These are phyloP conservation scores for Malurus alboscapulatus DNA, from an alignment of 2,113 vertebrate species.

Conservation along the genomic window DNA sequence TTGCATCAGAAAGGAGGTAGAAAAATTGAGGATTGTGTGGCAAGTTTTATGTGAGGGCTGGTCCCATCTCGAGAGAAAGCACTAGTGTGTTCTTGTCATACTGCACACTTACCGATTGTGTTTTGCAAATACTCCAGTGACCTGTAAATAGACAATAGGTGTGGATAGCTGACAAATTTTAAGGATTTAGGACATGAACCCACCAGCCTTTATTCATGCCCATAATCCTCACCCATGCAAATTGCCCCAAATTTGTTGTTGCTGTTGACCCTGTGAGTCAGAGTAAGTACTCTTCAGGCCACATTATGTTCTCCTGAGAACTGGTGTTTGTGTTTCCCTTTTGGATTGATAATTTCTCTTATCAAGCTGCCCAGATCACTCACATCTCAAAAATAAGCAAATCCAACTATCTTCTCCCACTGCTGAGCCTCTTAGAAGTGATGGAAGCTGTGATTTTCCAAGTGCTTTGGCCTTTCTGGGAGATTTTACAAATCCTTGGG, in stretches of 20 bases:
- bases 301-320: not conserved
- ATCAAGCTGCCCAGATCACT: not conserved
- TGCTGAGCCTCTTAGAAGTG: not conserved
- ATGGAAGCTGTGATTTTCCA: not conserved
- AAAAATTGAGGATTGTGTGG: not conserved
- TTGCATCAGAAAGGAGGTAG: not conserved
- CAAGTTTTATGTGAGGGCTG: not conserved
- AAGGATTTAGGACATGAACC: slow-evolving; percentile 19
- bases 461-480: not conserved
- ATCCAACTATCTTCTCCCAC: not conserved
- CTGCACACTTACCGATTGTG: rapidly evolving
- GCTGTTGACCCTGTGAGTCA: not conserved
- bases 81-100: not conserved
- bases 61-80: not conserved
- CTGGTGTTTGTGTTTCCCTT: not conserved
- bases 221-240: not conserved
- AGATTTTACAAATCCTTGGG: not conserved
- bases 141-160: not conserved
- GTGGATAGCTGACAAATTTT: not conserved
- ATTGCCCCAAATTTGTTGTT: not conserved
- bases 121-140: not conserved
- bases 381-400: not conserved
- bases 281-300: not conserved
- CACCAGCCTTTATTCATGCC: not conserved
- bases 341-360: not conserved